These are phyloP conservation scores for Halocynthia aurantium DNA, from an alignment of 23 tunicate species.

Conservation along the genomic window DNA sequence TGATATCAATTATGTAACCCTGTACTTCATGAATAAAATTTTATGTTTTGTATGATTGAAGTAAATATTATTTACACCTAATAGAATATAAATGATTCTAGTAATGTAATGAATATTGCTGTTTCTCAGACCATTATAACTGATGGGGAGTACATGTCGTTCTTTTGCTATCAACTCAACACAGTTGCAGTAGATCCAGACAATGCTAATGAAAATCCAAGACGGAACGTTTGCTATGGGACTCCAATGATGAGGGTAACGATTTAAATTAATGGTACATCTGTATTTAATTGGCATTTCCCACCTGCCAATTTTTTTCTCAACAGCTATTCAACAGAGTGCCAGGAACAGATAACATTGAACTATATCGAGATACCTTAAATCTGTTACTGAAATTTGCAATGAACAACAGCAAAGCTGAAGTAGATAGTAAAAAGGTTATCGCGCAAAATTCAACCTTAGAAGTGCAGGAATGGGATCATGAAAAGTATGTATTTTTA, in stretches of 20 bases:
- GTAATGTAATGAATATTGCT: not conserved
- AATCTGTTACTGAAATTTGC: conserved; percentile 39
- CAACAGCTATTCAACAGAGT: conserved; percentile 43
- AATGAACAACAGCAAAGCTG: conserved; percentile 17
- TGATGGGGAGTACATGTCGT: conserved; percentile 72
- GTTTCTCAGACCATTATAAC: conserved; percentile 44
- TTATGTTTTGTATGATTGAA: not conserved
- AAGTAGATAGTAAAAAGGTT: conserved; percentile 21
- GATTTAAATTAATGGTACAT: not conserved
- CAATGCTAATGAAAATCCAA: conserved; percentile 28
- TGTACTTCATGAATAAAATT: not conserved
- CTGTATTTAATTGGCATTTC: not conserved
- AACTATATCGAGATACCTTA: conserved; percentile 45
- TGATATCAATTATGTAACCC: not conserved
- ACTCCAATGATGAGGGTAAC: conserved; percentile 65
- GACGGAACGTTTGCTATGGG: conserved; percentile 68
- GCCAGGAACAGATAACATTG: conserved; percentile 28
- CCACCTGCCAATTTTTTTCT: not conserved
- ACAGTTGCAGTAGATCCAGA: conserved; percentile 75
- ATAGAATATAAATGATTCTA: not conserved
- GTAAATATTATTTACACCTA: not conserved
- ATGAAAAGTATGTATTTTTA: conserved; percentile 41
- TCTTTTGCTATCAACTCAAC: conserved; percentile 91
- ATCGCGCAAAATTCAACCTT: conserved; percentile 15
- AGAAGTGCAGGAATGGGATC: conserved; percentile 45